Evolutionary conservation across 2,888 invertebrate species (phyloP), one percentile per base, ranked within the genome.

Genomic region (Torymus texanus): DNA sequence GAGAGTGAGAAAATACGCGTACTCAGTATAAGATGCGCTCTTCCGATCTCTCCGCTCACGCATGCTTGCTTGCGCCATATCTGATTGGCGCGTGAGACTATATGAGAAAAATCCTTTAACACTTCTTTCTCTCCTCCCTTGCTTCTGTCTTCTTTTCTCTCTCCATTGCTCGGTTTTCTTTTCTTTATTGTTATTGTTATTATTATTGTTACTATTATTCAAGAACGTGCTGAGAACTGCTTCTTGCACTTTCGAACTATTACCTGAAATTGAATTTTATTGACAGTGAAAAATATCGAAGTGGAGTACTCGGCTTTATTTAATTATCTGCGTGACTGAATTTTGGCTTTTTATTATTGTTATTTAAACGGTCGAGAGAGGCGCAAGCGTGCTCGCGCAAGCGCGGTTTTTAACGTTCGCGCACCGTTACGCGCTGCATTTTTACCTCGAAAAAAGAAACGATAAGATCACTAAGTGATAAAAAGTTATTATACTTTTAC

Each of bases 11-110:
- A 41, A 41, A 41, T 8, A 41, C 41, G 41, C 29, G 29, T 29
- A 29, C 8, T 5, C 10, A 41, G 41, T 41, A 8, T 41, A 55
- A 63, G 29, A 63, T 65, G 18, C 29, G 56, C 65, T 18, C 50
- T 56, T 65, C n/a, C 50, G 10, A 74, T 68, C 58, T 68, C 68
- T 68, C 56, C 12, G 56, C 29, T 29, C 41, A 29, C 18, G 55
- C 24, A 11, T 67, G 21, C n/a, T 3, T 24, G 61, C 29, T 10
- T 51, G 13, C n/a, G 2, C 16, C 21, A 5, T 41, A 41, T 8
- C 21, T 70, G 41, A 41, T 50, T 13, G 18, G 21, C 51, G 24
- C 51, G 51, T 12, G 51, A 51, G 51, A 53, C 50, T 41, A 8
- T 21, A 70, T 8, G 14, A 59, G 21, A 41, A 59, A 71, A 71